These are phyloP conservation scores for Lethocerus indicus DNA, from an alignment of 1,140 invertebrate species.

Conservation along the genomic window DNA sequence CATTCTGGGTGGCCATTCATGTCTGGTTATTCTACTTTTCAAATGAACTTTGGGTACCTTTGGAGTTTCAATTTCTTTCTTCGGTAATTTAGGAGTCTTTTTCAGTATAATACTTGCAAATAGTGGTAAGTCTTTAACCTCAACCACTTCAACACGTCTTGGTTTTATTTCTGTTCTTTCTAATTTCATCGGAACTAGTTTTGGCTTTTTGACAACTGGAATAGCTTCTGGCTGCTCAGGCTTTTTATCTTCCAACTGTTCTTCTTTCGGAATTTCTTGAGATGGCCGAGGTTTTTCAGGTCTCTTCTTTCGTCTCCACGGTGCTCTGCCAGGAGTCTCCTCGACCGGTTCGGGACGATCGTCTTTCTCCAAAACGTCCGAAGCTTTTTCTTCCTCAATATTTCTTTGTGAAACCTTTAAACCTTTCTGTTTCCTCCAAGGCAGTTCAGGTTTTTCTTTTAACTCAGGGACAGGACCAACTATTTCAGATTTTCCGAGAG, in stretches of 20 bases:
- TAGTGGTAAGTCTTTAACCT: slow-evolving; percentile 29
- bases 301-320: slow-evolving; percentile 1
- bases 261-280: slow-evolving; percentile 21
- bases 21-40: slow-evolving; percentile 38
- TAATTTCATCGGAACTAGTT: slow-evolving; percentile 7
- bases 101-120: slow-evolving; percentile 45
- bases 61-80: slow-evolving; percentile 28
- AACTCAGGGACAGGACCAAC: slow-evolving; percentile 7
- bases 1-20: slow-evolving; percentile 28
- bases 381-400: neutral
- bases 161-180: slow-evolving; percentile 27
- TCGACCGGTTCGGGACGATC: too few relatives aligned
- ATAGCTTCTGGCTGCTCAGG: slow-evolving; percentile 16
- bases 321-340: too few relatives aligned
- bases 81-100: slow-evolving; percentile 30
- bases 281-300: slow-evolving; percentile 4
- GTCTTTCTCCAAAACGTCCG: too few relatives aligned
- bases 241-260: slow-evolving; percentile 25
- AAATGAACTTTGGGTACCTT: slow-evolving; percentile 43
- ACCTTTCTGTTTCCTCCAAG: slow-evolving; percentile 16
- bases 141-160: slow-evolving; percentile 26
- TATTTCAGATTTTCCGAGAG: slow-evolving; percentile 8
- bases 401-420: slow-evolving; percentile 5
- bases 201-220: slow-evolving; percentile 18
- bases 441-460: slow-evolving; percentile 14